Evolutionary conservation across 2,888 invertebrate genomes (phyloP).

Genomic region (Clanis bilineata): DNA sequence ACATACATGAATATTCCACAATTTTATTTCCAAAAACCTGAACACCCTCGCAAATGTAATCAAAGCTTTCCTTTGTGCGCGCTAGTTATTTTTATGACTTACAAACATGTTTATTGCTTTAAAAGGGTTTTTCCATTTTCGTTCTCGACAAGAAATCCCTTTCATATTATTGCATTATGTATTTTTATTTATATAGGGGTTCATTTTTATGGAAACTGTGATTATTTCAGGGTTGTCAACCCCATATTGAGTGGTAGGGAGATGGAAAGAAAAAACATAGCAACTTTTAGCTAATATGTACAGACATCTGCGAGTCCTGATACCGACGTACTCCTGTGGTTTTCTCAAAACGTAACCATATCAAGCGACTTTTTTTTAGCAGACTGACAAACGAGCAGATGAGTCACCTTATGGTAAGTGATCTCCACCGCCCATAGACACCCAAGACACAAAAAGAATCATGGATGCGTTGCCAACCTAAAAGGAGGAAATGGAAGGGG

Average conservation of each 20-base stretch:
- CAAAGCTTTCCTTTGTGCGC: conserved; percentile 14
- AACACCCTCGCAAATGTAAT: conserved; percentile 12
- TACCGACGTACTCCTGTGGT: no score
- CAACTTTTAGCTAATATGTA: no score
- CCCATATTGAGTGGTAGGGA: not conserved
- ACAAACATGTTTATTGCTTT: conserved; percentile 19
- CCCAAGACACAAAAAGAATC: no score
- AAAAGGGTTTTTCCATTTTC: conserved; percentile 5
- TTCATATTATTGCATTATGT: not conserved
- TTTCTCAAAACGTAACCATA: no score
- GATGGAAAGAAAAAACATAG: no score
- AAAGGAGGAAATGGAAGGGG: no score
- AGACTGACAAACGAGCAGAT: no score
- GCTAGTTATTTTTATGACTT: conserved; percentile 19
- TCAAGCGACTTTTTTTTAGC: no score
- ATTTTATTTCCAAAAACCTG: not conserved
- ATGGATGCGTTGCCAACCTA: no score
- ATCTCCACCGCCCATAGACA: no score
- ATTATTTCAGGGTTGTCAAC: not conserved
- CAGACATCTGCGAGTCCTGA: no score
- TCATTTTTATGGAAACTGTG: not conserved
- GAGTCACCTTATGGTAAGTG: no score
- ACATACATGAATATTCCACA: not conserved
- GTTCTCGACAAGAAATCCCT: not conserved
- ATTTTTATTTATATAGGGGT: not conserved